Evolutionary conservation across 1,140 invertebrate species (phyloP).

Genomic region (Steinernema feltiae): DNA sequence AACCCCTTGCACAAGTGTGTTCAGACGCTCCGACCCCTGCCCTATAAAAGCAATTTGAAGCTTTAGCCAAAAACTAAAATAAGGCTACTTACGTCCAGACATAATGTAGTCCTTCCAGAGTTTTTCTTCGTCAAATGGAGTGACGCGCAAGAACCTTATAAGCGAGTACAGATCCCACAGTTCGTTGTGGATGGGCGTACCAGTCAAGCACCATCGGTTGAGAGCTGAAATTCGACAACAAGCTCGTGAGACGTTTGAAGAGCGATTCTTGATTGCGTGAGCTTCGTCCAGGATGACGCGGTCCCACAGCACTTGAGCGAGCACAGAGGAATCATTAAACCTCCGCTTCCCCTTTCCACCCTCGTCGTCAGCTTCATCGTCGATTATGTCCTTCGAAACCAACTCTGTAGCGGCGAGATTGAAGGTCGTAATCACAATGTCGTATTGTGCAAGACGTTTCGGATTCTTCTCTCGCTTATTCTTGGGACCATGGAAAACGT

Average conservation of each 20-base stretch:
- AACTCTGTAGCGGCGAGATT: constrained; percentile 61
- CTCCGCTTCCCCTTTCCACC: constrained; percentile 12
- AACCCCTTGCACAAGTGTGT: constrained; percentile 47
- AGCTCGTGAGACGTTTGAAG: constrained; percentile 69
- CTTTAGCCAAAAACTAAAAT: neutral
- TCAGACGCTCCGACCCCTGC: constrained; percentile 39
- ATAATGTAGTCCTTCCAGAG: constrained; percentile 62
- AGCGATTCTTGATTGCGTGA: constrained; percentile 80
- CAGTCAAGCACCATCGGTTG: constrained; percentile 77
- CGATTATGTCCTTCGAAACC: constrained; percentile 45
- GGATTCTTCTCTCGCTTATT: constrained; percentile 63
- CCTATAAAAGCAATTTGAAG: constrained; percentile 18
- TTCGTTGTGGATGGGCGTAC: constrained; percentile 90
- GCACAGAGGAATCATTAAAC: constrained; percentile 42
- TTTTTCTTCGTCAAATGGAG: constrained; percentile 64
- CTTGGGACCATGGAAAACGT: constrained; percentile 74
- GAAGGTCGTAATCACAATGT: constrained; percentile 64
- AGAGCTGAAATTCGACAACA: constrained; percentile 66
- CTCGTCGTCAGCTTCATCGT: constrained; percentile 34
- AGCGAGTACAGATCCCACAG: constrained; percentile 79
- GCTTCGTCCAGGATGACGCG: constrained; percentile 86
- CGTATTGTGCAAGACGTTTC: constrained; percentile 57
- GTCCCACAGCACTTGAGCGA: constrained; percentile 71
- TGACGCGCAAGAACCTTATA: constrained; percentile 66
- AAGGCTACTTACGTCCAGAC: constrained; percentile 23